These are phyloP conservation scores for Hoplodrina blanda DNA, from an alignment of 2,888 invertebrate species.

Conservation along the genomic window DNA sequence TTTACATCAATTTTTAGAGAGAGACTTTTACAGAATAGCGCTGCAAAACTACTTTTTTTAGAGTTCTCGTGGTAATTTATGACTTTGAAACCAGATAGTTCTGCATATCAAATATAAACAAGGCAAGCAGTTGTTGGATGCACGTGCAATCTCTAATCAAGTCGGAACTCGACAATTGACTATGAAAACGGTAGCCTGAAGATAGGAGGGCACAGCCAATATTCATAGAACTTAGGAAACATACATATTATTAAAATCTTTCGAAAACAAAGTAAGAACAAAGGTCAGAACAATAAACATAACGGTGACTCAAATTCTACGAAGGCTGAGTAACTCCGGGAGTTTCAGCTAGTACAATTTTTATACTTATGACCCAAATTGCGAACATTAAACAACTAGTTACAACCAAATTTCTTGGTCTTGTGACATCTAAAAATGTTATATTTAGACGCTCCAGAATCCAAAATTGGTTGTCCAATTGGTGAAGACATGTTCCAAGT, in stretches of 20 bases:
- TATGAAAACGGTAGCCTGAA: conserved; percentile 23
- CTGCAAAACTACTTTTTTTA: not conserved
- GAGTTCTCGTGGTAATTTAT: not conserved
- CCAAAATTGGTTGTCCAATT: conserved; percentile 81
- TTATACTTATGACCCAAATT: conserved; percentile 56
- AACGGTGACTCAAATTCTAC: conserved; percentile 45
- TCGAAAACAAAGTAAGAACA: conserved; percentile 24
- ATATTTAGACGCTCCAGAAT: conserved; percentile 83
- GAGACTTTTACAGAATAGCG: not conserved
- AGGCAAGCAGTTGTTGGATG: conserved; percentile 8
- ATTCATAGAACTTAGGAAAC: conserved; percentile 13
- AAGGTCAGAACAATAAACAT: conserved; percentile 43
- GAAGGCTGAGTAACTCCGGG: conserved; percentile 38
- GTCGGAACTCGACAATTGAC: conserved; percentile 45
- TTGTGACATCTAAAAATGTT: conserved; percentile 69
- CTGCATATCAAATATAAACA: conserved; percentile 18
- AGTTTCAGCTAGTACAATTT: conserved; percentile 15
- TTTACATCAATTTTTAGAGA: not conserved
- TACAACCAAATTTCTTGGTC: conserved; percentile 58
- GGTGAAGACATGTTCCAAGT: conserved; percentile 77
- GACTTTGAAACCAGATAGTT: conserved; percentile 1
- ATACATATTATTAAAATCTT: not conserved
- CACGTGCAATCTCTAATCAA: conserved; percentile 53
- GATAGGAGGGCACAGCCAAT: conserved; percentile 8
- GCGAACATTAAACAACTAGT: conserved; percentile 45